Conservation (phyloP, 2,888 invertebrate genomes). For the Geophilus truncorum region DNA sequence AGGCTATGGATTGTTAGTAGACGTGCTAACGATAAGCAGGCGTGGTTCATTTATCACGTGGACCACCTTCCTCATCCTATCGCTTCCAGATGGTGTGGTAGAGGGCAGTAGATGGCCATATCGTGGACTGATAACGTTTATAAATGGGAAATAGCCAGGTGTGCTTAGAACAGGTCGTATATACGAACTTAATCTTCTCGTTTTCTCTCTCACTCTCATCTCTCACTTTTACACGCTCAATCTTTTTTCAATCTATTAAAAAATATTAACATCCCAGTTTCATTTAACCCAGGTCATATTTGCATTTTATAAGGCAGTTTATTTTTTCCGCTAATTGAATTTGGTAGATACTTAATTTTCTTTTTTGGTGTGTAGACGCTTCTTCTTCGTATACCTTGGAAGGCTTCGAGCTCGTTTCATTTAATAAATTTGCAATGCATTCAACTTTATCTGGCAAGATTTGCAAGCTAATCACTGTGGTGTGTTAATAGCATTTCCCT, state of each 20-base stretch:
- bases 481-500: slow-evolving; percentile 10
- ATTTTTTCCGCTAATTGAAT: slow-evolving; percentile 13
- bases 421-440: slow-evolving; percentile 18
- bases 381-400: background rate
- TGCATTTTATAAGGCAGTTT: slow-evolving; percentile 8
- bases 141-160: slow-evolving; percentile 1
- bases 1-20: slow-evolving; percentile 11
- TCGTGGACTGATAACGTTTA: slow-evolving; percentile 11
- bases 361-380: background rate
- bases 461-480: background rate
- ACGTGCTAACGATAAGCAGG: slow-evolving; percentile 15
- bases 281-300: background rate
- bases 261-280: background rate
- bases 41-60: slow-evolving; percentile 11
- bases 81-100: slow-evolving; percentile 4
- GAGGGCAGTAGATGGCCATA: slow-evolving; percentile 14
- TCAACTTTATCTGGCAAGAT: slow-evolving; percentile 12
- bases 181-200: background rate
- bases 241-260: background rate
- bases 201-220: background rate
- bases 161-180: background rate
- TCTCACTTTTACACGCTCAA: background rate
- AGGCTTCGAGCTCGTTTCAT: background rate
- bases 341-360: slow-evolving; percentile 7
- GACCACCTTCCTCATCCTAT: slow-evolving; percentile 5